Percentiles rank a stretch among this genome's conserved stretches.
Evolutionary conservation across 2,797 vertebrate species (phyloP).

Genomic region (Myotis planiceps): DNA sequence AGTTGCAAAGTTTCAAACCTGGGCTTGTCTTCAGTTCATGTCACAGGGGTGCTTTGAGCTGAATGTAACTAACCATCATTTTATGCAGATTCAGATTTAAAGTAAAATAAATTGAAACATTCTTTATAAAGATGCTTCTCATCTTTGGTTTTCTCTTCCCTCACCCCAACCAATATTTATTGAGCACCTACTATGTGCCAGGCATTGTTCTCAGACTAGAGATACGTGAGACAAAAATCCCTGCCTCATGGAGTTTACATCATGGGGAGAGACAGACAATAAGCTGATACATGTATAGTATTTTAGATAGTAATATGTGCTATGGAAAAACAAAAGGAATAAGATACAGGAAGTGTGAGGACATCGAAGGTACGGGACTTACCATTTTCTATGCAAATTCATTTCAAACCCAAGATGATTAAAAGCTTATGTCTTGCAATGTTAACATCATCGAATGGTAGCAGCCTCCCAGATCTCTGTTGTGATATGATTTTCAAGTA

Average conservation of each 20-base stretch:
- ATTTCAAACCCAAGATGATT: neutral
- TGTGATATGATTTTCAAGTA: neutral
- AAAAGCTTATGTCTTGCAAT: neutral
- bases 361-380: neutral
- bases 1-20: neutral
- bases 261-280: neutral
- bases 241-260: neutral
- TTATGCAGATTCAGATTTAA: slow-evolving; percentile 58
- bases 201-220: neutral
- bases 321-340: neutral
- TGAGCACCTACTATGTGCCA: neutral
- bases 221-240: neutral
- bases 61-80: neutral
- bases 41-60: neutral
- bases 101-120: slow-evolving; percentile 55
- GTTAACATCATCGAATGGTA: neutral
- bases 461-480: neutral
- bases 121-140: slow-evolving; percentile 56
- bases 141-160: neutral
- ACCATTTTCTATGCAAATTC: neutral
- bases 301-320: neutral
- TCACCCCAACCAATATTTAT: neutral
- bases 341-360: neutral
- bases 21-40: neutral
- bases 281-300: neutral